Conservation (phyloP, 2,888 invertebrate species). For the Brassicogethes aeneus region DNA sequence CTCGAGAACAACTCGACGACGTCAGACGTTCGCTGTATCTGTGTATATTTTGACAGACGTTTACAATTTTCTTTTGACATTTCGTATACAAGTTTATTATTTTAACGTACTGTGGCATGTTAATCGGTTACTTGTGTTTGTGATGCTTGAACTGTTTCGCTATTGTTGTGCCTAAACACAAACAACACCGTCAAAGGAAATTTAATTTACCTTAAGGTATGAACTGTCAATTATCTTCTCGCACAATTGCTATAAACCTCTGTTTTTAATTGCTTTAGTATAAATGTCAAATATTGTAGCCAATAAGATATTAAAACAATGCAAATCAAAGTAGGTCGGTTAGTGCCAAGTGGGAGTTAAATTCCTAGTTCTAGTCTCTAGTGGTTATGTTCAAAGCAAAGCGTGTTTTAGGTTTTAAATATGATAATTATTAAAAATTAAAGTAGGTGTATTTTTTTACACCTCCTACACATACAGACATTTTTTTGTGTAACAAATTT, state of each 20-base stretch:
- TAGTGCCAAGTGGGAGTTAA: slow-evolving; percentile 12
- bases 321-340: slow-evolving; percentile 10
- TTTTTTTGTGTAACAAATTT: not conserved
- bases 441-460: slow-evolving; percentile 12
- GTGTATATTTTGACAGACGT: slow-evolving; percentile 1
- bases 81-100: no score
- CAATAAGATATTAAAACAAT: slow-evolving; percentile 9
- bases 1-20: not conserved
- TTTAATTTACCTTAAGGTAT: no score
- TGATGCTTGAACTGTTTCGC: no score
- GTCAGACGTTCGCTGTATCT: not conserved
- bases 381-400: not conserved
- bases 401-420: slow-evolving; percentile 2
- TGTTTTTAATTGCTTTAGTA: no score
- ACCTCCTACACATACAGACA: slow-evolving; percentile 11
- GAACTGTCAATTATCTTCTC: no score
- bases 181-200: no score
- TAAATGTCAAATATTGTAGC: no score
- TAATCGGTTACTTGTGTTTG: no score
- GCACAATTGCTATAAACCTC: no score
- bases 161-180: no score
- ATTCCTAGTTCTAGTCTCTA: slow-evolving; percentile 12
- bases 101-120: no score
- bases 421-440: slow-evolving; percentile 10
- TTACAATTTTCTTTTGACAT: not conserved